These are phyloP conservation scores for Leptinotarsa texana DNA, from an alignment of 1,140 invertebrate genomes.

Conservation along the genomic window DNA sequence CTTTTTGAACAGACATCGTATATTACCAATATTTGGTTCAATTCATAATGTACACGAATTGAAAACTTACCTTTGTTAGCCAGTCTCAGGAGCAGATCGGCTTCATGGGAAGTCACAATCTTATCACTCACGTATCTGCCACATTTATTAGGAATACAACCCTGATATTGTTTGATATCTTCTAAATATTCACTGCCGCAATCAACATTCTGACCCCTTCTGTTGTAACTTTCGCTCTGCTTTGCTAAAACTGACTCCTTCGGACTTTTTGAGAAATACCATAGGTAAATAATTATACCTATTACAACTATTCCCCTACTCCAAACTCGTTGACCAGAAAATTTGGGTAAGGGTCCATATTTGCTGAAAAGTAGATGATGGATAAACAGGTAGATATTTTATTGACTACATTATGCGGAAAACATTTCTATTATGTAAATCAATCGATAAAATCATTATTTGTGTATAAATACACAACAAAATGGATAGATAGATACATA, in stretches of 20 bases:
- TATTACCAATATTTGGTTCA: too few species aligned
- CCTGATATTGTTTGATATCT: slow-evolving; percentile 62
- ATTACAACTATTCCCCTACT: slow-evolving; percentile 58
- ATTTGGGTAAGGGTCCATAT: slow-evolving; percentile 53
- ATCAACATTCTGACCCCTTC: slow-evolving; percentile 62
- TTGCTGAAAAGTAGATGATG: slow-evolving; percentile 38
- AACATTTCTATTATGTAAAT: too few species aligned
- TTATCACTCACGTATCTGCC: slow-evolving; percentile 77
- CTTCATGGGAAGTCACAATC: slow-evolving; percentile 69
- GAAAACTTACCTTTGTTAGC: slow-evolving; percentile 59
- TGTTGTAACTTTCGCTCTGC: slow-evolving; percentile 64
- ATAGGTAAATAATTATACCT: slow-evolving; percentile 62
- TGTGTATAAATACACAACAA: too few species aligned
- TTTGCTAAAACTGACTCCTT: slow-evolving; percentile 62
- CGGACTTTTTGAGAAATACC: slow-evolving; percentile 66
- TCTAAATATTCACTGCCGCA: slow-evolving; percentile 65
- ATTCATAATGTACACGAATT: not conserved
- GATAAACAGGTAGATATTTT: too few species aligned
- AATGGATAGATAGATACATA: too few species aligned
- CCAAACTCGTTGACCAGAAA: slow-evolving; percentile 53
- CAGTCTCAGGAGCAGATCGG: slow-evolving; percentile 67
- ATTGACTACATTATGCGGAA: too few species aligned
- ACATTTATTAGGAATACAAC: slow-evolving; percentile 76
- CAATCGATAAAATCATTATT: too few species aligned
- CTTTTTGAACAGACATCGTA: too few species aligned